phyloP scores from a whole-genome alignment of 2,888 invertebrate genomes.

The Tachystola acroxantha region DNA sequence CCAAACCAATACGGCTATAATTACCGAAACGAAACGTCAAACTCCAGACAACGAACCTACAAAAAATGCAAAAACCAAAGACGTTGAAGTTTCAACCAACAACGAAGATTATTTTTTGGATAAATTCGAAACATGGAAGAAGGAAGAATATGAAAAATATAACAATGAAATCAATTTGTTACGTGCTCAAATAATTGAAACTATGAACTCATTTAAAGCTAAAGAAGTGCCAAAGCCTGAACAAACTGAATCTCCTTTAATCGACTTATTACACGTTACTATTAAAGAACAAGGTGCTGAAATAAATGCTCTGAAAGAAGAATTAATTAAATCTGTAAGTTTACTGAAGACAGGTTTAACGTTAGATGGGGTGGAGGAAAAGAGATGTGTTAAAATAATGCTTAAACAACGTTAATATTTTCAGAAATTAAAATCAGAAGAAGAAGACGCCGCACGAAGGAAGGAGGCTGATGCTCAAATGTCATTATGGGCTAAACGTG shows the following conservation, averaged over 20 bases:
- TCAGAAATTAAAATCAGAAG: conserved; percentile 39
- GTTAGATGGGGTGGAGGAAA: no score
- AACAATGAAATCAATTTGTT: conserved; percentile 68
- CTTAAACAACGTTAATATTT: no score
- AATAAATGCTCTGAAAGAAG: conserved; percentile 64
- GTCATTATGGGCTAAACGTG: conserved; percentile 47
- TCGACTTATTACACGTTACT: conserved; percentile 56
- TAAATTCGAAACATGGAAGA: conserved; percentile 72
- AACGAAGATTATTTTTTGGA: conserved; percentile 47
- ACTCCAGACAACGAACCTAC: conserved; percentile 6
- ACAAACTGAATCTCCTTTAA: conserved; percentile 42
- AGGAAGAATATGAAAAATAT: conserved; percentile 73
- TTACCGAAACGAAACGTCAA: conserved; percentile 9
- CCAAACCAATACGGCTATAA: conserved; percentile 15
- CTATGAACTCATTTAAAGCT: conserved; percentile 49
- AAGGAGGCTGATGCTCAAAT: conserved; percentile 53
- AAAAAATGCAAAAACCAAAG: conserved; percentile 33
- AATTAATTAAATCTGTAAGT: conserved; percentile 59
- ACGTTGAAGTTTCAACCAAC: conserved; percentile 49
- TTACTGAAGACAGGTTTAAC: no score
- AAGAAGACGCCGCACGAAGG: conserved; percentile 37
- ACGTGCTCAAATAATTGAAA: conserved; percentile 56
- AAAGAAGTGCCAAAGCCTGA: conserved; percentile 23
- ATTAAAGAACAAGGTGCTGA: conserved; percentile 73
- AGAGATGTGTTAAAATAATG: no score